Evolutionary conservation across 2,888 invertebrate genomes (phyloP).

Genomic region (Hyposoter dolosus): DNA sequence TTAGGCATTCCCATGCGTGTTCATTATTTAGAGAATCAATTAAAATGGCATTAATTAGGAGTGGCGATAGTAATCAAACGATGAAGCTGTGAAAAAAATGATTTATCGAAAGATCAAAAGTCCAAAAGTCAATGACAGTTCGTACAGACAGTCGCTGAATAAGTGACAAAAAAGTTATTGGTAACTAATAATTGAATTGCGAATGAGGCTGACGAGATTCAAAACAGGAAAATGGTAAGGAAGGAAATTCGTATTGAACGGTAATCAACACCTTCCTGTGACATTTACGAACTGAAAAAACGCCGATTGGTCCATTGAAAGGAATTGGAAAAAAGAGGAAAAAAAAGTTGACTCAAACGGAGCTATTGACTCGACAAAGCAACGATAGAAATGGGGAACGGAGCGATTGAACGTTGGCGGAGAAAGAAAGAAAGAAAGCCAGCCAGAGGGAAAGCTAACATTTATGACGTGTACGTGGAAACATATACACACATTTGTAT

Average conservation of each 20-base stretch:
- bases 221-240: background rate
- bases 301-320: background rate
- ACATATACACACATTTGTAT: constrained; percentile 1
- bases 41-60: background rate
- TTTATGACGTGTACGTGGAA: constrained; percentile 8
- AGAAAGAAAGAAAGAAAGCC: constrained; percentile 36
- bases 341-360: constrained; percentile 4
- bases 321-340: background rate
- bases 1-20: background rate
- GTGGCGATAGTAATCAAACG: background rate
- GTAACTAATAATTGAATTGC: background rate
- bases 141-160: background rate
- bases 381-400: constrained; percentile 34
- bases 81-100: background rate
- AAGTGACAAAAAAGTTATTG: background rate
- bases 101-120: background rate
- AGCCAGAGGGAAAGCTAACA: constrained; percentile 24
- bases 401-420: constrained; percentile 44
- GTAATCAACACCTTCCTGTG: background rate
- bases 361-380: constrained; percentile 29
- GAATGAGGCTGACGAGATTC: background rate
- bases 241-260: background rate
- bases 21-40: background rate
- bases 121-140: background rate
- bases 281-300: background rate